Percentiles rank a stretch among this genome's conserved stretches.
These are phyloP conservation scores for Stenchaetothrips biformis DNA, from an alignment of 2,888 invertebrate species.

Conservation along the genomic window DNA sequence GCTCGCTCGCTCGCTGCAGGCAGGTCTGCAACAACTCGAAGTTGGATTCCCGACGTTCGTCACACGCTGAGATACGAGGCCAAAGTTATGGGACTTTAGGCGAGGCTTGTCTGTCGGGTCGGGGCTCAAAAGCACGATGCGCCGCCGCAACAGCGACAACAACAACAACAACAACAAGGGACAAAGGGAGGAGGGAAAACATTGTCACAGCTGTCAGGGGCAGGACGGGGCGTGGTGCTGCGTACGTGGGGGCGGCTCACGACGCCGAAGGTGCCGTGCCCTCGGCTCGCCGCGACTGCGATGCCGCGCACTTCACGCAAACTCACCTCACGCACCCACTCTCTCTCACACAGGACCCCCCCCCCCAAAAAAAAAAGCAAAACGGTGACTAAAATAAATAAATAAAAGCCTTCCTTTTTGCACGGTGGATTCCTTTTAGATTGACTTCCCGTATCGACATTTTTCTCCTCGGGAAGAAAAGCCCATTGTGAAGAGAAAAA, in stretches of 20 bases:
- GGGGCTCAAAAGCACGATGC: too few relatives aligned
- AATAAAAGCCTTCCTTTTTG: too few relatives aligned
- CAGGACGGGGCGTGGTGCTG: background rate
- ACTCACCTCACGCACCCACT: too few relatives aligned
- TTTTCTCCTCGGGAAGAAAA: too few relatives aligned
- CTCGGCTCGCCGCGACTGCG: background rate
- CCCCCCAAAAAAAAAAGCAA: too few relatives aligned
- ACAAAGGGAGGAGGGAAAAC: conserved; percentile 18
- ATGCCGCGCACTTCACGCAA: background rate
- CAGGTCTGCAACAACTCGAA: background rate
- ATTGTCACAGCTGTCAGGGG: conserved; percentile 19
- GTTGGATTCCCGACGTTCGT: background rate
- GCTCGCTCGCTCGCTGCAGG: background rate
- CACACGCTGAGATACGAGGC: background rate
- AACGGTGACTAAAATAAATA: too few relatives aligned
- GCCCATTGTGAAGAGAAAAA: too few relatives aligned
- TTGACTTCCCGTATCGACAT: too few relatives aligned
- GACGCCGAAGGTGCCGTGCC: background rate
- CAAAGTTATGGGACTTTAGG: too few relatives aligned
- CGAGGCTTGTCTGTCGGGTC: too few relatives aligned
- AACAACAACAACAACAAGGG: background rate
- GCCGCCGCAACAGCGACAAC: background rate
- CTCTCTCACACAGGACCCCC: too few relatives aligned
- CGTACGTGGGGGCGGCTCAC: background rate
- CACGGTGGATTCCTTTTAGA: too few relatives aligned